Base-by-base conservation (phyloP, 2,888 invertebrate species). In the Phaedon cochleariae region DNA sequence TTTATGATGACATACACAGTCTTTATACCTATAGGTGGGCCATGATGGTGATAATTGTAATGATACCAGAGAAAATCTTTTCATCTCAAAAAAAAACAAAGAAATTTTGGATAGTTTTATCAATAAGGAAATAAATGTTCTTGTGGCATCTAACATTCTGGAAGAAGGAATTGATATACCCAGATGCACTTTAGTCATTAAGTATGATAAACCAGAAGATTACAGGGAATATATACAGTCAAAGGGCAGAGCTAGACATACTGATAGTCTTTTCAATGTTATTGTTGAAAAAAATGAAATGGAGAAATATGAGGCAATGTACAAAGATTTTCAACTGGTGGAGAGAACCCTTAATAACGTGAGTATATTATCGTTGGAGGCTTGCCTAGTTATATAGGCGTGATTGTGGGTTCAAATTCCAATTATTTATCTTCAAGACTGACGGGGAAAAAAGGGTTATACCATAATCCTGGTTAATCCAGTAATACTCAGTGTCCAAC, bases 161-260 rank as follows among this genome's bases (percentile, higher is more conserved):
- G 97, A 97, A 80, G 97, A 97, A 84, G 96, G 96, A 1, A 88
- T 96, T 7, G 96, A 97, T 82, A 87, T 97, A 26, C 92, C 91
- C 1, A 87, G 88, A 26, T 98, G 97, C 79, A 90, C 92, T 68
- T 83, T 94, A 45, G 92, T 97, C 0, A 76, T 96, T 17, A 88
- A 92, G 55, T 93, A 90, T 78, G 94, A 95, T 78, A 79, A 84
- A 1, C 87, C 93, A 0, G 79, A 85, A 57, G 90, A 92, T 74
- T 93, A 93, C 74, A 64, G 94, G 54, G 91, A 93, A 0, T 97
- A 96, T 78, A 88, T 97, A 41, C 96, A 96, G 82, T 93, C 95
- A 67, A 95, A 96, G 87, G 96, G 95, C 74, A 87, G 97, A 61
- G 97, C 97, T 0, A 86, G 93, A n/a, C 86, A 87, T 73, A 77